Evolutionary conservation across 2,797 vertebrate genomes (phyloP).

Genomic region (Acropternis orthonyx): DNA sequence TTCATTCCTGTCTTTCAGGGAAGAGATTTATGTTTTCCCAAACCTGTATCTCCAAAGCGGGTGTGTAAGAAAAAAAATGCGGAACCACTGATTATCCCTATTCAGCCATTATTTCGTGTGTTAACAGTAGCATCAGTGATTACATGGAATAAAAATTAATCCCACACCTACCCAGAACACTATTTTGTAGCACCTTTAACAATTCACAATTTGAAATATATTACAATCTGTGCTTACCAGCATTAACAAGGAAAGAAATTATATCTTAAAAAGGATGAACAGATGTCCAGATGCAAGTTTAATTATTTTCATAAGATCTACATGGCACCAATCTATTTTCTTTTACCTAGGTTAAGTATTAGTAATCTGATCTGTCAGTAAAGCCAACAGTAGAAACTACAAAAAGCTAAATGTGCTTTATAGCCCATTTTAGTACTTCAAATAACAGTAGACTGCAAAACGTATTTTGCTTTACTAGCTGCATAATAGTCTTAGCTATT

Average conservation of each 20-base stretch:
- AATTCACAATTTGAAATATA: neutral
- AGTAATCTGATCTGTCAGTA: neutral
- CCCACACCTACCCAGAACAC: neutral
- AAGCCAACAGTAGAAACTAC: neutral
- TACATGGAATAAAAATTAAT: neutral
- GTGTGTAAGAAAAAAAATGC: neutral
- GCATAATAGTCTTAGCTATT: neutral
- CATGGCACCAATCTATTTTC: neutral
- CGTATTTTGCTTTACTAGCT: neutral
- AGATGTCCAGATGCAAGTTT: neutral
- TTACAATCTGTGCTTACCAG: neutral
- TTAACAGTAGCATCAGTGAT: neutral
- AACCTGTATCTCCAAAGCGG: fast-evolving
- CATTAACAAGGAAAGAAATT: neutral
- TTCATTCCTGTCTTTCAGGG: neutral
- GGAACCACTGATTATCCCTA: neutral
- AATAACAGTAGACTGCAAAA: neutral
- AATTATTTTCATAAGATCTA: neutral
- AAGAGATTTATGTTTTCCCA: neutral
- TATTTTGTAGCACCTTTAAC: neutral
- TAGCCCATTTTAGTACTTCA: neutral
- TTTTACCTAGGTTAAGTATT: neutral
- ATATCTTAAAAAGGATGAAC: neutral
- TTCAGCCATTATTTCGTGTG: neutral
- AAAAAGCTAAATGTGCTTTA: neutral